Evolutionary conservation across 1,140 invertebrate genomes (phyloP).

Genomic region (Drosophila lacteicornis): DNA sequence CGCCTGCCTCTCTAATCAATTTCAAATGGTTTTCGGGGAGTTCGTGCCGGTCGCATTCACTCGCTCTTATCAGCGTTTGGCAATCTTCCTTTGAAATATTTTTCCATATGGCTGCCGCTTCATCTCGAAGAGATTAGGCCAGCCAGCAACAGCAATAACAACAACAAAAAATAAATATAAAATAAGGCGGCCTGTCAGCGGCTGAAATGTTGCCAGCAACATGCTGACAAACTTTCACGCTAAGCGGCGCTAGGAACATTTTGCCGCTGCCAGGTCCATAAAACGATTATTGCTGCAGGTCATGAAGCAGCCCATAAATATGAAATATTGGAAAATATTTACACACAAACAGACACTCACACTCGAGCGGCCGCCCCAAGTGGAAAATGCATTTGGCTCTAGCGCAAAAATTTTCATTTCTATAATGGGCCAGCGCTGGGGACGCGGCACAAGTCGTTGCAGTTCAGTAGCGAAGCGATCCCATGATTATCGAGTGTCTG

Average conservation of each 20-base stretch:
- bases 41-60: slow-evolving; percentile 67
- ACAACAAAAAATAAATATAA: slow-evolving; percentile 9
- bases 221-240: slow-evolving; percentile 16
- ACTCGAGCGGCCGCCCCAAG: slow-evolving; percentile 24
- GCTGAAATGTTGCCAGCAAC: slow-evolving; percentile 33
- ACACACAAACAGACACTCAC: slow-evolving; percentile 9
- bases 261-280: slow-evolving; percentile 25
- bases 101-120: slow-evolving; percentile 76
- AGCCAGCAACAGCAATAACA: slow-evolving; percentile 29
- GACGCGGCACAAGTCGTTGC: slow-evolving; percentile 28
- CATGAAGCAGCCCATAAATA: slow-evolving; percentile 75
- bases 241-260: slow-evolving; percentile 21
- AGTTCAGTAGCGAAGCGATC: slow-evolving; percentile 30
- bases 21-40: slow-evolving; percentile 71
- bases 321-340: slow-evolving; percentile 59
- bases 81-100: slow-evolving; percentile 78
- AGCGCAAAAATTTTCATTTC: slow-evolving; percentile 40
- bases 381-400: slow-evolving; percentile 56
- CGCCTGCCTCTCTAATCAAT: slow-evolving; percentile 68
- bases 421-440: slow-evolving; percentile 8
- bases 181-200: slow-evolving; percentile 44
- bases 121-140: slow-evolving; percentile 64
- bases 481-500: slow-evolving; percentile 20
- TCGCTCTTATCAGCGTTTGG: slow-evolving; percentile 71
- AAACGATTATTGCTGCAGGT: slow-evolving; percentile 76